Base-by-base conservation (phyloP, 2,797 vertebrate species). In the Myotis daubentonii region DNA sequence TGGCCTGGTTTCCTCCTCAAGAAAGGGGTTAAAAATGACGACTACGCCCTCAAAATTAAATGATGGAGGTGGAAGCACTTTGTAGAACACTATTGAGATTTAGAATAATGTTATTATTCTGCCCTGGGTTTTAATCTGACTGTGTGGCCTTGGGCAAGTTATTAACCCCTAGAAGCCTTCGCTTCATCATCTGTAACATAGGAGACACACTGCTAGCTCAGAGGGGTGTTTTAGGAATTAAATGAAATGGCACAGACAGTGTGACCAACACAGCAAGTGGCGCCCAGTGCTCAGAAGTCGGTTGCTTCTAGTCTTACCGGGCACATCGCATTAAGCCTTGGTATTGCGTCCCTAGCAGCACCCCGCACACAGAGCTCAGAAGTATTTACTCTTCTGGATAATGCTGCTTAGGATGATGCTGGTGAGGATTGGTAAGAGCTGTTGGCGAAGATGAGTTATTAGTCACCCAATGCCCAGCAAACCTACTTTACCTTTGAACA, bases 301-400 rank as follows among this genome's bases (percentile, higher is more conserved):
- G 15, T 13, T 85, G 12, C 82, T 33, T 51, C 66, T 30, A 28
- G 2, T 66, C 72, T 86, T 72, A 72, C 60, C 65, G 55, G 38
- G 33, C 30, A 51, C 60, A 20, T 62, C 22, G 25, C 47, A 55
- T 49, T 38, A 82, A 68, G 10, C 75, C 71, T 71, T 80, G 19
- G 1, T 19, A 19, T 7, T 57, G 41, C 38, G 47, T 22, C 20
- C 65, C 36, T 12, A 38, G 66, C 30, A 82, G 92, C 17, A 6
- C 17, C 62, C 51, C 38, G 15, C 53, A 71, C 3, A 20, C 0
- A 55, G 76, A 70, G 70, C 68, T 68, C 62, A 25, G 66, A 78
- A 89, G 16, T 78, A 75, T 81, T 70, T 78, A 57, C 75, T 92
- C 19, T 89, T 57, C 89, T 11, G 65, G 55, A 62, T 38, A 36